phyloP scores from a whole-genome alignment of 2,113 vertebrate genomes.

The Mesitornis unicolor region DNA sequence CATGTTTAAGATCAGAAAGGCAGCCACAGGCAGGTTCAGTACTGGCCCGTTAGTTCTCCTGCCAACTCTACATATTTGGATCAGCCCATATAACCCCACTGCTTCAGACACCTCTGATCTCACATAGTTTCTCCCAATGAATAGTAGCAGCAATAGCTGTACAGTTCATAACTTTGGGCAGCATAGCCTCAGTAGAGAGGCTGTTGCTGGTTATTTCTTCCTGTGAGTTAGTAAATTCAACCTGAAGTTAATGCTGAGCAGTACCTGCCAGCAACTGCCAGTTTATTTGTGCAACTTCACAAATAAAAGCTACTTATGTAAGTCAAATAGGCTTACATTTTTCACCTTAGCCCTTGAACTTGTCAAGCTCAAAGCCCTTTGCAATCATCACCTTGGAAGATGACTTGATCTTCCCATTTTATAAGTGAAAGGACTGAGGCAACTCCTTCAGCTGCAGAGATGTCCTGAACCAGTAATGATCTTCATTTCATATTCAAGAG shows the following conservation, averaged over 20 bases:
- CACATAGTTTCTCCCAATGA: not conserved
- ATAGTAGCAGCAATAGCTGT: not conserved
- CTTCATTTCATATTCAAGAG: not conserved
- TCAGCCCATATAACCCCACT: not conserved
- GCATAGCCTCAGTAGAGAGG: not conserved
- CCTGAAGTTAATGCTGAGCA: not conserved
- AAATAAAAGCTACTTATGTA: not conserved
- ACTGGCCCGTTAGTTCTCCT: not conserved
- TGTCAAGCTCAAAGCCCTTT: not conserved
- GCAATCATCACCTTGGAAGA: not conserved
- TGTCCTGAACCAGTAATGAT: not conserved
- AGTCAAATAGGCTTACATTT: not conserved
- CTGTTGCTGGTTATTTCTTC: not conserved
- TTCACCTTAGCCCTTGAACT: not conserved
- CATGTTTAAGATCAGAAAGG: conserved; percentile 3
- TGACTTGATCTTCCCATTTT: not conserved
- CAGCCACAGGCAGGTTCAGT: not conserved
- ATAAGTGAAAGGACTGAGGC: not conserved
- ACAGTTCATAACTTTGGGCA: not conserved
- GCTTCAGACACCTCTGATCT: conserved; percentile 13
- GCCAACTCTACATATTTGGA: not conserved
- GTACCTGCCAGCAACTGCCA: not conserved
- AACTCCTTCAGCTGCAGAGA: not conserved
- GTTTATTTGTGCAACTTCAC: not conserved
- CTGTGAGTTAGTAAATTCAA: not conserved